Base-by-base conservation (phyloP, 2,888 invertebrate species). In the Steromphala cineraria region DNA sequence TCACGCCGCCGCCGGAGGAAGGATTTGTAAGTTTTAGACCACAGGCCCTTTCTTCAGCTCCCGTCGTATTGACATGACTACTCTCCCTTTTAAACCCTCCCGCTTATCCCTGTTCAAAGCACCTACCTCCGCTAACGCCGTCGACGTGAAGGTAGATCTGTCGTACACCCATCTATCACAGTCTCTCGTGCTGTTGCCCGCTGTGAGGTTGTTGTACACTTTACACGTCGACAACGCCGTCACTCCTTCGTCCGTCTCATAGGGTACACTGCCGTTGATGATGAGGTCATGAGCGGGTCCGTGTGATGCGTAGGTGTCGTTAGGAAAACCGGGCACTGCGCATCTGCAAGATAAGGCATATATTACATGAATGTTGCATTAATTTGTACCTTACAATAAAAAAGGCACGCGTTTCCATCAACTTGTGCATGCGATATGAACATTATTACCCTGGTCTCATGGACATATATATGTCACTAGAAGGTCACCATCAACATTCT, bases 301-400 rank as follows among this genome's bases (percentile, higher is more conserved):
- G 62, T 84, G 84, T 19, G 83, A 53, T 8, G 75, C 77, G 79
- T 75, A 85, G 8, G 83, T 84, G 77, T 85, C 85, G 67, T 85
- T 84, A n/a, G 31, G 28, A 2, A 81, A 75, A 10, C 81, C 79
- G 7, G 85, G 85, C 15, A 84, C 80, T 36, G 83, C 83, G 31
- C 85, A 85, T 78, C 85, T 85, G 79, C 17, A 84, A 85, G 28
- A 46, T 46, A 46, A 10, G 10, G 46, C 13, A 46, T 46, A 46
- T 4, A 8, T 13, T 46, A 13, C 46, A 4, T 46, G 1, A 13
- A 10, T 46, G 7, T 8, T n/a, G 8, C 13, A 46, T 4, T 13
- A 10, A 13, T 1, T 46, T 10, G 46, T 13, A 46, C 10, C 46
- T 36, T n/a, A n/a, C n/a, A n/a, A n/a, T n/a, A n/a, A n/a, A n/a